phyloP scores from a whole-genome alignment of 2,888 invertebrate species.

The Cataglyphis altisquamis region DNA sequence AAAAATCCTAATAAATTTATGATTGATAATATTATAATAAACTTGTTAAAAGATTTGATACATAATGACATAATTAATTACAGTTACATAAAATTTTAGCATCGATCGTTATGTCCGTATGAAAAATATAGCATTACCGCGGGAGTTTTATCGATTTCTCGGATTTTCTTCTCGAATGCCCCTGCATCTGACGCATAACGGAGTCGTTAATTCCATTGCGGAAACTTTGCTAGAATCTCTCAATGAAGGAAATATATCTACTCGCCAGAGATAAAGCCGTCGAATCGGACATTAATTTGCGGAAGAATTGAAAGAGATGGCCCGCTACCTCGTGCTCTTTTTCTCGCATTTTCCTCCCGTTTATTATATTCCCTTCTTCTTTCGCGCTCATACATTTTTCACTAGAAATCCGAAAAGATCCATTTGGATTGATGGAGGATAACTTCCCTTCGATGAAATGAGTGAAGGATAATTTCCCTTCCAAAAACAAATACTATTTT shows the following conservation, averaged over 20 bases:
- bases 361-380: constrained; percentile 11
- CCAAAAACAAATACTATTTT: neutral
- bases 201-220: constrained; percentile 38
- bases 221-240: constrained; percentile 42
- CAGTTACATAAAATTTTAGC: neutral
- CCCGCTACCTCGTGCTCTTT: constrained; percentile 35
- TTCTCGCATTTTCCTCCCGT: constrained; percentile 12
- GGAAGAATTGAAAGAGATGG: constrained; percentile 49
- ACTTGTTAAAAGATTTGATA: neutral
- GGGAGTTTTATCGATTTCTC: constrained; percentile 21
- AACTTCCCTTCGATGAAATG: constrained; percentile 13
- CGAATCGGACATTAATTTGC: constrained; percentile 50
- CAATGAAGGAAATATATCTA: constrained; percentile 47
- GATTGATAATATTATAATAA: neutral
- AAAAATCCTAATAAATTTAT: neutral
- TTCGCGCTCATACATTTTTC: constrained; percentile 45
- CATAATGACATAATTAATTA: neutral
- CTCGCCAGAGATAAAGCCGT: constrained; percentile 51
- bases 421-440: constrained; percentile 39
- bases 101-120: neutral
- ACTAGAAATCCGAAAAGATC: constrained; percentile 43
- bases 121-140: constrained; percentile 24
- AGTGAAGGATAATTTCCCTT: constrained; percentile 9
- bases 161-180: constrained; percentile 14
- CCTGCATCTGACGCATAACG: constrained; percentile 44